phyloP scores from a whole-genome alignment of 2,797 vertebrate genomes.

The Kryptolebias ocellatus region DNA sequence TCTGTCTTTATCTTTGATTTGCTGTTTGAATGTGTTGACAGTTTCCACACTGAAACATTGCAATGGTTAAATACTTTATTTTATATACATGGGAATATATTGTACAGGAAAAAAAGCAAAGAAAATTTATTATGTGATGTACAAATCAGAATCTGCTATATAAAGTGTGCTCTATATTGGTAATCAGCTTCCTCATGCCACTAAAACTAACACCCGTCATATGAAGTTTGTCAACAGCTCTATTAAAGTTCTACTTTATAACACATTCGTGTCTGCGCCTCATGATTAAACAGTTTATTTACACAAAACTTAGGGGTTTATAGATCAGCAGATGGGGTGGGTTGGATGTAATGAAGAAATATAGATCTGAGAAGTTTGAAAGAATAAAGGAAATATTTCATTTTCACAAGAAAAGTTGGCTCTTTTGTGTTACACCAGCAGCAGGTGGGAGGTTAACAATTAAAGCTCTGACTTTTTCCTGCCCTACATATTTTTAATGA shows the following conservation, averaged over 20 bases:
- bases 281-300: conserved; percentile 6
- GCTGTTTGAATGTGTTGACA: conserved; percentile 14
- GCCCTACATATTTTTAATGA: too few species aligned
- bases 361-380: too few species aligned
- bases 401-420: too few species aligned
- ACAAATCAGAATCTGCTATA: conserved; percentile 54
- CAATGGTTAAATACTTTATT: conserved; percentile 61
- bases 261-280: conserved; percentile 23
- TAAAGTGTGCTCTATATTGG: conserved; percentile 63
- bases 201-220: conserved; percentile 61
- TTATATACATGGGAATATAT: conserved; percentile 51
- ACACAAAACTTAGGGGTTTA: neutral
- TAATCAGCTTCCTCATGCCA: conserved; percentile 65
- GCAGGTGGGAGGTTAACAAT: too few species aligned
- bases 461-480: too few species aligned
- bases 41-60: conserved; percentile 52
- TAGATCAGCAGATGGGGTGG: neutral
- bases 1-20: conserved; percentile 29
- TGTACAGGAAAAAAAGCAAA: conserved; percentile 29
- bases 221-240: conserved; percentile 53
- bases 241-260: conserved; percentile 82
- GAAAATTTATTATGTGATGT: conserved; percentile 58
- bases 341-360: too few species aligned
- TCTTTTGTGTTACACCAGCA: too few species aligned
- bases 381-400: too few species aligned